Conservation (phyloP, 2,797 vertebrate species). For the Danio choprae region DNA sequence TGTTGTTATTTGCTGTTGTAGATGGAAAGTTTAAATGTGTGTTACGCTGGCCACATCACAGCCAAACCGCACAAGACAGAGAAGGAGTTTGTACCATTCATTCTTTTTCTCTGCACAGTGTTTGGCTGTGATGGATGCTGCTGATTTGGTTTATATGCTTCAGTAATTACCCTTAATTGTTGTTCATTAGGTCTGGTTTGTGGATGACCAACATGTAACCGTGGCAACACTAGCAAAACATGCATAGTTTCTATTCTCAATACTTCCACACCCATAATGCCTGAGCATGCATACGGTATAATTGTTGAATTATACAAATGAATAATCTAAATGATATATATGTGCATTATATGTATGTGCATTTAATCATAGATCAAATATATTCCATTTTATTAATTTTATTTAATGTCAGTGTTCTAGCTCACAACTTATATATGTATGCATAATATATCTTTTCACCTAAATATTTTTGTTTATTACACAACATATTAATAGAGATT, state of each 20-base stretch:
- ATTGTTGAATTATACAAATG: neutral
- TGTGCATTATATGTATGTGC: no score
- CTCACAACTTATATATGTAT: no score
- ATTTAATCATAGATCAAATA: no score
- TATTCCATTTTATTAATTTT: no score
- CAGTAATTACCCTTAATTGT: conserved; percentile 71
- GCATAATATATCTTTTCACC: no score
- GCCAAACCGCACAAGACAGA: conserved; percentile 43
- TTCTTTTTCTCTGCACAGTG: conserved; percentile 26
- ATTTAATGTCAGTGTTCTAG: no score
- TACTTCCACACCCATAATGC: neutral
- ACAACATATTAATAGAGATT: no score
- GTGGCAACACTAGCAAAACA: neutral
- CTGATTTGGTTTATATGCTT: conserved; percentile 66
- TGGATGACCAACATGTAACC: conserved; percentile 42
- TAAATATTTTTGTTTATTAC: no score
- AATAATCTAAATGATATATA: no score
- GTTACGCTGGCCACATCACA: conserved; percentile 63
- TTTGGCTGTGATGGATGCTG: conserved; percentile 68
- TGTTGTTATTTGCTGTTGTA: conserved; percentile 79
- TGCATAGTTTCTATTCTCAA: neutral
- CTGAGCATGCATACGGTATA: neutral
- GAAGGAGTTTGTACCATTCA: conserved; percentile 6
- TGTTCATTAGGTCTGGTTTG: conserved; percentile 72
- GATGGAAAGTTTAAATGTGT: conserved; percentile 79